phyloP scores from a whole-genome alignment of 2,113 vertebrate genomes.

The Nycticebus coucang region DNA sequence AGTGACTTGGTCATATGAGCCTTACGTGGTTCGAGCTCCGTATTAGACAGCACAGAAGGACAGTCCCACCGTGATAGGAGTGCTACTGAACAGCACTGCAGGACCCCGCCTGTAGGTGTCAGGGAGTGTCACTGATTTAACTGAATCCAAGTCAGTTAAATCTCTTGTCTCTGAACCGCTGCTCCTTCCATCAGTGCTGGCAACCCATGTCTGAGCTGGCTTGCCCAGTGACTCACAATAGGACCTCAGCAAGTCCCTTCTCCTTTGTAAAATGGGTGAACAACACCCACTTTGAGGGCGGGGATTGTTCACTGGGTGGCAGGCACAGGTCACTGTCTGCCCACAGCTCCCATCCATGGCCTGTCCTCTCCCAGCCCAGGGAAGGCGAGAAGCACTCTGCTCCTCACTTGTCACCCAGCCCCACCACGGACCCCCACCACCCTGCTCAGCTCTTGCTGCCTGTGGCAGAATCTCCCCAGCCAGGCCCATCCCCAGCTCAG shows the following conservation, averaged over 20 bases:
- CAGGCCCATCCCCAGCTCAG: not conserved
- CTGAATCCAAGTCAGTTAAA: not conserved
- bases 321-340: accelerated
- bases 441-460: not conserved
- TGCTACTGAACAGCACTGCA: not conserved
- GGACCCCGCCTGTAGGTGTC: not conserved
- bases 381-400: not conserved
- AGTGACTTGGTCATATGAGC: not conserved
- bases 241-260: too few relatives aligned
- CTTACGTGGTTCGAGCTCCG: accelerated
- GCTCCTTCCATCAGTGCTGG: not conserved
- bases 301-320: too few relatives aligned
- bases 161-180: not conserved
- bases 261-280: not conserved
- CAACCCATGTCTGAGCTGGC: not conserved
- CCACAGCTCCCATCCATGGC: not conserved
- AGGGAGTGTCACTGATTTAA: not conserved
- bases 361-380: not conserved
- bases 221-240: not conserved
- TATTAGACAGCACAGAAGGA: not conserved
- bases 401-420: not conserved
- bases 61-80: not conserved
- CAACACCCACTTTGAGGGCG: not conserved
- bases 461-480: not conserved
- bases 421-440: not conserved